Base-by-base conservation (phyloP, 2,888 invertebrate species). In the Microchrysa polita region DNA sequence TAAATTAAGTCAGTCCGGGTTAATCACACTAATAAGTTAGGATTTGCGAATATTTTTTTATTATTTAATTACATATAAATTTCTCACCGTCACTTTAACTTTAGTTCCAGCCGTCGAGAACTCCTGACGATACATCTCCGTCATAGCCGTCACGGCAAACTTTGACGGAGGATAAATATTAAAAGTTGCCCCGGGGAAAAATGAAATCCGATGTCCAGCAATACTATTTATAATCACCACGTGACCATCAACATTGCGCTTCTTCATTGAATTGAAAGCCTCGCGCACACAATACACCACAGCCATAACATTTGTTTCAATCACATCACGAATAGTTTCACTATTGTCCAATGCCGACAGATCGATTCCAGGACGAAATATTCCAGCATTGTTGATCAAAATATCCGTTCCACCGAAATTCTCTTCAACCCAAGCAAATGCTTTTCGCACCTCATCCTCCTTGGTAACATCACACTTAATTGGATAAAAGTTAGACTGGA, bases 391-490 rank as follows among this genome's bases (percentile, higher is more conserved):
- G 27, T 34, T 34, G 27, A 34, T 34, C 27, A 34, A 12, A 52
- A 52, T 10, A 10, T 52, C 52, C 2, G 16, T 16, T n/a, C 52
- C 52, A 5, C 52, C 52, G 4, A 52, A 16, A 14, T 4, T 52
- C n/a, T 81, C 77, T 44, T 87, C 84, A 16, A 87, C 85, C 83
- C 84, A 86, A n/a, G 82, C 79, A 79, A 90, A 90, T 40, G 87
- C 86, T 2, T 82, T 80, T 53, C 86, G 72, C 34, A 91, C 87
- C 2, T 89, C 86, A 0, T 86, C 83, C 75, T 89, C 88, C 16
- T 86, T 84, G 0, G 82, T 82, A 0, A 90, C 78, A 77, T 90
- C 89, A 78, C 84, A 84, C 55, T 75, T 80, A 7, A 79, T 42
- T 0, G 82, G 79, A 72, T 82, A 81, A n/a, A 83, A 69, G 18